Evolutionary conservation across 2,888 invertebrate genomes (phyloP).

Genomic region (Vanessa cardui): DNA sequence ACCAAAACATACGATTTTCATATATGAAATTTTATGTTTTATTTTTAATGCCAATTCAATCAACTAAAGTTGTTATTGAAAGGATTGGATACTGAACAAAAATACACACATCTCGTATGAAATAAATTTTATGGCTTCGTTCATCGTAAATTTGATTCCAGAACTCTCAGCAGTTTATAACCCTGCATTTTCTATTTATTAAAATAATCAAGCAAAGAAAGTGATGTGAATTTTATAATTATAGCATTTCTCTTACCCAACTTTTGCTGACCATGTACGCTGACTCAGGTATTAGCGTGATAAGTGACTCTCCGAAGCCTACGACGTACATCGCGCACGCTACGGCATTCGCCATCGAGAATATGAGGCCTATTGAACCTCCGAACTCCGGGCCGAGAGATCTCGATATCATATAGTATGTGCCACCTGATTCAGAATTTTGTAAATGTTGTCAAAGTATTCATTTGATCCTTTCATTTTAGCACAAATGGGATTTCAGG

Average conservation of each 20-base stretch:
- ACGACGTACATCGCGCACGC: slow-evolving; percentile 99
- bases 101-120: no score
- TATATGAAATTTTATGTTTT: no score
- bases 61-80: no score
- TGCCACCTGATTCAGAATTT: slow-evolving; percentile 87
- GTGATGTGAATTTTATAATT: not conserved
- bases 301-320: slow-evolving; percentile 97
- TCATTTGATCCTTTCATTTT: not conserved
- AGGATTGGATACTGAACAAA: no score
- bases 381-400: slow-evolving; percentile 99
- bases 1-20: no score
- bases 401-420: slow-evolving; percentile 99
- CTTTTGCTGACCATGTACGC: slow-evolving; percentile 72
- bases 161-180: no score
- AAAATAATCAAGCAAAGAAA: no score
- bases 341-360: slow-evolving; percentile 97
- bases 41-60: no score
- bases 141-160: no score
- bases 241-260: slow-evolving; percentile 59
- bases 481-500: not conserved
- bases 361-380: slow-evolving; percentile 96
- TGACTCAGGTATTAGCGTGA: slow-evolving; percentile 84
- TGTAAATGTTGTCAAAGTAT: not conserved
- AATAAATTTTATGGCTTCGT: no score
- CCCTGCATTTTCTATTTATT: no score